Evolutionary conservation across 2,888 invertebrate species (phyloP).

Genomic region (Orchesellides sinensis): DNA sequence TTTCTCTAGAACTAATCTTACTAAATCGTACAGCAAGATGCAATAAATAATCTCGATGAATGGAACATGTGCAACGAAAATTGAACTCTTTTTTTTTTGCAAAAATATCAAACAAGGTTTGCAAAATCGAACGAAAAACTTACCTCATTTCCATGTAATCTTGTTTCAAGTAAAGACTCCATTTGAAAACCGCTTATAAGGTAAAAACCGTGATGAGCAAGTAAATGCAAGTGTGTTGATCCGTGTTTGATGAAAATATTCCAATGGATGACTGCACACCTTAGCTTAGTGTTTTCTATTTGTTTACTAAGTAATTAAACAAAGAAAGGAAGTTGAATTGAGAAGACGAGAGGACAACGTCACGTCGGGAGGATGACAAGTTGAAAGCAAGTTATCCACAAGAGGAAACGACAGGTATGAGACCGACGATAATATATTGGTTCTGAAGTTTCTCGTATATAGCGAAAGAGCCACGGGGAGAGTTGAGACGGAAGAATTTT

Average conservation of each 20-base stretch:
- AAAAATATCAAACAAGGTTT: neutral
- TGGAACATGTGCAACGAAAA: too few relatives aligned
- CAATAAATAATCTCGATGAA: too few relatives aligned
- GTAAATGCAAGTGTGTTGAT: neutral
- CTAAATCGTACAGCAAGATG: too few relatives aligned
- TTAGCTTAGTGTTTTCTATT: neutral
- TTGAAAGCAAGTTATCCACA: slow-evolving; percentile 33
- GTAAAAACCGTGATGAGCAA: neutral
- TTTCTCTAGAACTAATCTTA: too few relatives aligned
- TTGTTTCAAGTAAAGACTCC: slow-evolving; percentile 53
- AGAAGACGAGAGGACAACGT: slow-evolving; percentile 6
- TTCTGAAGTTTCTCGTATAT: neutral
- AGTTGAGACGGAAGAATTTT: slow-evolving; percentile 44
- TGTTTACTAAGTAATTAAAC: neutral
- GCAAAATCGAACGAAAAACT: neutral
- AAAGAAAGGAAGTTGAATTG: neutral
- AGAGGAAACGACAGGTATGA: slow-evolving; percentile 4
- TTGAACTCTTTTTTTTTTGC: neutral
- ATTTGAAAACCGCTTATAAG: slow-evolving; percentile 32
- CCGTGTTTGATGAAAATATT: neutral
- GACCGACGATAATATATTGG: neutral
- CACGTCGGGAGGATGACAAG: neutral
- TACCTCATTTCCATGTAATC: slow-evolving; percentile 50
- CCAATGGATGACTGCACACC: too few relatives aligned
- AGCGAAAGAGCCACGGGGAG: slow-evolving; percentile 39